Conservation (phyloP, 1,140 invertebrate genomes). For the Bombyx mandarina region DNA sequence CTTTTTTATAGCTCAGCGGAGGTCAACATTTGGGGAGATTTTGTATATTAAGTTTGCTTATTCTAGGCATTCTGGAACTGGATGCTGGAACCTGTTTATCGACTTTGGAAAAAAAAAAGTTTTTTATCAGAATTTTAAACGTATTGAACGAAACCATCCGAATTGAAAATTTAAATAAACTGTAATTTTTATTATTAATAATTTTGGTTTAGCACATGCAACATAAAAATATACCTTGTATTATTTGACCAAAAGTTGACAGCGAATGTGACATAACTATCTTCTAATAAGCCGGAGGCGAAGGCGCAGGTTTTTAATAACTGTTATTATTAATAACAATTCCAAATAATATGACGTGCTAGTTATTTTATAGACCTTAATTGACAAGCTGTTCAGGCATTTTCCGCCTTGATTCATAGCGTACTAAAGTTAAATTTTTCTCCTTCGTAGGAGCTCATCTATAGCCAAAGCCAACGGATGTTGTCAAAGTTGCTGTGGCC, state of each 20-base stretch:
- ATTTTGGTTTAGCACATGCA: too few species aligned
- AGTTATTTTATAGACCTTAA: too few species aligned
- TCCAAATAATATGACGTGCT: too few species aligned
- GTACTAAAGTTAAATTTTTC: constrained; percentile 63
- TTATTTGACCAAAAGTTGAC: constrained; percentile 20
- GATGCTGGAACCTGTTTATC: too few species aligned
- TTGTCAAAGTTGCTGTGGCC: constrained; percentile 70
- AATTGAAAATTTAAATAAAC: too few species aligned
- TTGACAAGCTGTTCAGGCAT: not conserved
- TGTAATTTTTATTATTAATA: too few species aligned
- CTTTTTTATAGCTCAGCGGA: constrained; percentile 51
- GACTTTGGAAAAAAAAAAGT: too few species aligned
- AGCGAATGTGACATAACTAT: constrained; percentile 19
- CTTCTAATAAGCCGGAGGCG: constrained; percentile 28
- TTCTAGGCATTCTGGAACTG: too few species aligned
- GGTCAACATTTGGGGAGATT: constrained; percentile 22
- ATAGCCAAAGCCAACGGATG: constrained; percentile 70
- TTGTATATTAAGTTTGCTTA: too few species aligned
- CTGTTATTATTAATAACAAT: constrained; percentile 52
- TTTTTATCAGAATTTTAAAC: too few species aligned
- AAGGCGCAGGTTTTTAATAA: constrained; percentile 36
- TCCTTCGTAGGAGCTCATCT: constrained; percentile 70
- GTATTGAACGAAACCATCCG: too few species aligned
- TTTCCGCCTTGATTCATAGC: constrained; percentile 40
- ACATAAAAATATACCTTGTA: not conserved